Conservation (phyloP, 2,888 invertebrate genomes). For the Orgyia antiqua region DNA sequence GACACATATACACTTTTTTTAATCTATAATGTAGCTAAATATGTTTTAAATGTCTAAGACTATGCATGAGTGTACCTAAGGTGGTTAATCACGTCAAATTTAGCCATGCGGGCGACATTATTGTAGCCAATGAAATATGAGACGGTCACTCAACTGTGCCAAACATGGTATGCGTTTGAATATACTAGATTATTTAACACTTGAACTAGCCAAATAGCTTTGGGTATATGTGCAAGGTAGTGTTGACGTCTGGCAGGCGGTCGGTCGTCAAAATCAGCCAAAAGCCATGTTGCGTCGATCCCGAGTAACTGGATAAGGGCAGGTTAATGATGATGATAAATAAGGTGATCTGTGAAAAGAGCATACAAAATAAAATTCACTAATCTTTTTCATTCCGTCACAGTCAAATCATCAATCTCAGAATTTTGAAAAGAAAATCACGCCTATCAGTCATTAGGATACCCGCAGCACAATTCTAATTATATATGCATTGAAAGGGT, state of each 20-base stretch:
- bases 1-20: too few species aligned
- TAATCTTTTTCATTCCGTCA: constrained; percentile 24
- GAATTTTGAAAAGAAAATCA: constrained; percentile 27
- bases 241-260: too few species aligned
- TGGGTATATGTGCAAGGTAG: too few species aligned
- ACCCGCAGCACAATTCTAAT: constrained; percentile 41
- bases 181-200: too few species aligned
- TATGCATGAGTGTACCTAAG: constrained; percentile 22
- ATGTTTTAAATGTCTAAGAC: too few species aligned
- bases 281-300: too few species aligned
- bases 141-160: constrained; percentile 17
- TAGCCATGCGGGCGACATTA: constrained; percentile 45
- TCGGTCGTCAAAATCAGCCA: too few species aligned
- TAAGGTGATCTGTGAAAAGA: too few species aligned
- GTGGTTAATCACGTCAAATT: constrained; percentile 30
- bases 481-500: constrained; percentile 67
- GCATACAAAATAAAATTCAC: constrained; percentile 13
- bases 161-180: constrained; percentile 7
- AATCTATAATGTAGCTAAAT: too few species aligned
- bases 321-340: too few species aligned
- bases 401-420: constrained; percentile 30
- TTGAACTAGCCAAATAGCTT: too few species aligned
- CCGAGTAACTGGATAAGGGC: too few species aligned
- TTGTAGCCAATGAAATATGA: constrained; percentile 15
- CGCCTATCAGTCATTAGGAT: constrained; percentile 50